phyloP scores from a whole-genome alignment of 2,797 vertebrate species.

The Gymnothorax javanicus region DNA sequence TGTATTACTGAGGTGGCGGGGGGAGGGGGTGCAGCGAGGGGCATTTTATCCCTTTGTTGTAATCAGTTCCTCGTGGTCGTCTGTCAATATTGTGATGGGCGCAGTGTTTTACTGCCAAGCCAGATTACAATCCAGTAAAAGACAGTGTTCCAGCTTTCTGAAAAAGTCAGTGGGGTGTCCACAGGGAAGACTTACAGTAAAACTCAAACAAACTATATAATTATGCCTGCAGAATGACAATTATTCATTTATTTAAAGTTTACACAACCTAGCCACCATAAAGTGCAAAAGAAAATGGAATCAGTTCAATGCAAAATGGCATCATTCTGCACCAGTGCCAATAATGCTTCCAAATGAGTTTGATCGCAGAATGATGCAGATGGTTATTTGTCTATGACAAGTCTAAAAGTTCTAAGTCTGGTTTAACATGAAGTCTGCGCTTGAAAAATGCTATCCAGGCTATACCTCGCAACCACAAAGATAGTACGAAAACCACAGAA shows the following conservation, averaged over 20 bases:
- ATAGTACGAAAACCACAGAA: background rate
- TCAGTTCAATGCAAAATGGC: background rate
- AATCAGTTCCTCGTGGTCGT: constrained; percentile 56
- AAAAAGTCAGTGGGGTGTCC: constrained; percentile 19
- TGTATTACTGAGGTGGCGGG: background rate
- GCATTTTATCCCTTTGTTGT: constrained; percentile 57
- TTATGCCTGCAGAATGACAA: background rate
- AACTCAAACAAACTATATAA: background rate
- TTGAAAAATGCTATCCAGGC: background rate
- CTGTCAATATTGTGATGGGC: constrained; percentile 27
- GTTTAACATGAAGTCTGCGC: background rate
- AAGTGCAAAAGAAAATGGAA: too few relatives aligned
- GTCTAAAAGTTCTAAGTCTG: background rate
- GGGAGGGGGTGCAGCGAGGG: background rate
- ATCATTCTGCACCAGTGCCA: background rate
- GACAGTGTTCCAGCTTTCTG: constrained; percentile 10
- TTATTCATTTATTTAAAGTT: background rate
- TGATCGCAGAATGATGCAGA: background rate
- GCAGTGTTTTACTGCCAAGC: background rate
- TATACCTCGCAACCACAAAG: background rate
- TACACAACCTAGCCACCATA: background rate
- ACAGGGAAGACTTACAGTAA: background rate
- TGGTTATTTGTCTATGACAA: background rate
- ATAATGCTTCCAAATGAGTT: background rate
- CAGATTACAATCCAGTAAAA: background rate